Evolutionary conservation across 1,140 invertebrate species (phyloP).

Genomic region (Globodera rostochiensis): DNA sequence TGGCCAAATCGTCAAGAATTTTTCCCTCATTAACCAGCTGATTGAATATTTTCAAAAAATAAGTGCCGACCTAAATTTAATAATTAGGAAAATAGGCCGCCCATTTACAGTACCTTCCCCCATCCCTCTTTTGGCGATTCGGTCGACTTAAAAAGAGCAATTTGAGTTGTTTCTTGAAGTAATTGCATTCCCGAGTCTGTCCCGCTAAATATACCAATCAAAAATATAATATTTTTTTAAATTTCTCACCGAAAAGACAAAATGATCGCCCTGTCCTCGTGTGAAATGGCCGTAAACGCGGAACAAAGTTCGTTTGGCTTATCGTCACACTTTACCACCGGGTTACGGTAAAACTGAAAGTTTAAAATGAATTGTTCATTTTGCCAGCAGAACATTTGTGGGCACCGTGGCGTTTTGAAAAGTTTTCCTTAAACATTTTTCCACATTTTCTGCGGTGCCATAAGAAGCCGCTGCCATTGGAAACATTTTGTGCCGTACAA

Average conservation of each 20-base stretch:
- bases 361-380: not conserved
- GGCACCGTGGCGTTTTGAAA: conserved; percentile 3
- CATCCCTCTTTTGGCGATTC: conserved; percentile 17
- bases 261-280: conserved; percentile 45
- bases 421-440: conserved; percentile 17
- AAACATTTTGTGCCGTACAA: conserved; percentile 33
- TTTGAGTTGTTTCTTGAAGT: conserved; percentile 10
- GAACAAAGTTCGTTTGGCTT: conserved; percentile 41
- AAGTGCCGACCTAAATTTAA: conserved; percentile 10
- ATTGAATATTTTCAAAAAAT: conserved; percentile 23
- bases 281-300: conserved; percentile 43
- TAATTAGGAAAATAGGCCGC: not conserved
- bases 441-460: conserved; percentile 10
- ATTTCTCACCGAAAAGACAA: conserved; percentile 40
- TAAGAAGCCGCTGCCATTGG: conserved; percentile 47
- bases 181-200: conserved; percentile 13
- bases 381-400: not conserved
- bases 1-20: conserved; percentile 3
- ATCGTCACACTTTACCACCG: conserved; percentile 32
- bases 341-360: conserved; percentile 4
- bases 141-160: no score
- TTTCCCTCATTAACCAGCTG: conserved; percentile 4
- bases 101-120: conserved; percentile 16
- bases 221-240: not conserved
- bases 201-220: conserved; percentile 1